These are phyloP conservation scores for Phoeniculus purpureus DNA, from an alignment of 2,797 vertebrate species.

Conservation along the genomic window DNA sequence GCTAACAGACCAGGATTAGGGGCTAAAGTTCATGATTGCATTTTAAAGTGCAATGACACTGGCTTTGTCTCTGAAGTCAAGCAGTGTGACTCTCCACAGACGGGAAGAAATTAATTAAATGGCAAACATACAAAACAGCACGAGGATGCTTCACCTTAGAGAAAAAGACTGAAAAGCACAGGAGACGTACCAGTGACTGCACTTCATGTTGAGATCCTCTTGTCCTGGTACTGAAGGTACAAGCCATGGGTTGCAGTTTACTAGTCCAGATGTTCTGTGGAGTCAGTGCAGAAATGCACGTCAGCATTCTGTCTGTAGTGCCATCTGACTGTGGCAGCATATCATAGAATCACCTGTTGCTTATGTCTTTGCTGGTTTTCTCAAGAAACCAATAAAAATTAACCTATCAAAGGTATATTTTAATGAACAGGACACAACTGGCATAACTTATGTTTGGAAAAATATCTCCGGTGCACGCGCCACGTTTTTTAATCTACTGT, in stretches of 20 bases:
- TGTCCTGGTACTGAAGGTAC: background rate
- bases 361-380: background rate
- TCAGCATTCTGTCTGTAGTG: background rate
- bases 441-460: background rate
- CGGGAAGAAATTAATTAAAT: background rate
- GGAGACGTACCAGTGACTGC: background rate
- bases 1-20: background rate
- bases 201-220: background rate
- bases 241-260: background rate
- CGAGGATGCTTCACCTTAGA: background rate
- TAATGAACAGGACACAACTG: background rate
- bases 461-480: background rate
- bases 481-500: background rate
- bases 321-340: background rate
- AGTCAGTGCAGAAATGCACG: background rate
- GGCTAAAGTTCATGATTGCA: background rate
- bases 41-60: background rate
- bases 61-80: background rate
- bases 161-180: background rate
- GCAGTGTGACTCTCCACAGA: background rate
- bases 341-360: background rate
- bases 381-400: background rate
- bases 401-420: background rate
- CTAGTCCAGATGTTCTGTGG: background rate
- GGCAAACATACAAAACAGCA: background rate